phyloP scores from a whole-genome alignment of 1,140 invertebrate species.

The Helicoverpa zea region DNA sequence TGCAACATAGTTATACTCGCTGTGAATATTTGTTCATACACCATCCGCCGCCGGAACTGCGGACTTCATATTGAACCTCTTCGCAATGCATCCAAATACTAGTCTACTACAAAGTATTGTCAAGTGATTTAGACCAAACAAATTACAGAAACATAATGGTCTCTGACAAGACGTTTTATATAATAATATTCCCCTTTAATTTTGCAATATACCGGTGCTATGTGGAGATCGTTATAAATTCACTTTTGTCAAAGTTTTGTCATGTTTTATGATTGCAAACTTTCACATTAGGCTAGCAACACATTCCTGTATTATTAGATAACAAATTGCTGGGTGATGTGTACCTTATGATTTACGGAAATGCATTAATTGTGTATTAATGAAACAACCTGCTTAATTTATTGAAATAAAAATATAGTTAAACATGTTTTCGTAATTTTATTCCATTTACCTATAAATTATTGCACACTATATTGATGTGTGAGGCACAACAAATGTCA shows the following conservation, averaged over 20 bases:
- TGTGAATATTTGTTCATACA: conserved; percentile 6
- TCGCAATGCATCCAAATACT: conserved; percentile 3
- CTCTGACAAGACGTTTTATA: background rate
- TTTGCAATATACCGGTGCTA: conserved; percentile 42
- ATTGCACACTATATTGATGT: background rate
- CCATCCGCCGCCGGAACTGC: background rate
- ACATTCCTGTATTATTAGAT: conserved; percentile 63
- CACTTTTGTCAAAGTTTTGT: conserved; percentile 23
- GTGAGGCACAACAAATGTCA: too few species aligned
- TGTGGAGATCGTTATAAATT: conserved; percentile 17
- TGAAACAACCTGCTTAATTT: conserved; percentile 73
- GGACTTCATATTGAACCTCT: background rate
- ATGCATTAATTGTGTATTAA: conserved; percentile 60
- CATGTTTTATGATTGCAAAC: conserved; percentile 25
- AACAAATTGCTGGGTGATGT: conserved; percentile 50
- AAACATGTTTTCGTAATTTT: conserved; percentile 44
- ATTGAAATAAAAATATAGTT: conserved; percentile 71
- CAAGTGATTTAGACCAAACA: background rate
- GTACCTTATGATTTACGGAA: conserved; percentile 52
- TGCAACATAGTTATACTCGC: conserved; percentile 1
- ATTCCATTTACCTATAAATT: conserved; percentile 30
- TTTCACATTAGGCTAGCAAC: conserved; percentile 53
- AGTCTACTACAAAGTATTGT: conserved; percentile 31
- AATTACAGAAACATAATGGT: conserved; percentile 1
- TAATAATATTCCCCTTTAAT: background rate